A percentile compares a stretch with the other conserved stretches of the same genome.
phyloP scores from a whole-genome alignment of 2,888 invertebrate genomes.

The Caenorhabditis doughertyi region DNA sequence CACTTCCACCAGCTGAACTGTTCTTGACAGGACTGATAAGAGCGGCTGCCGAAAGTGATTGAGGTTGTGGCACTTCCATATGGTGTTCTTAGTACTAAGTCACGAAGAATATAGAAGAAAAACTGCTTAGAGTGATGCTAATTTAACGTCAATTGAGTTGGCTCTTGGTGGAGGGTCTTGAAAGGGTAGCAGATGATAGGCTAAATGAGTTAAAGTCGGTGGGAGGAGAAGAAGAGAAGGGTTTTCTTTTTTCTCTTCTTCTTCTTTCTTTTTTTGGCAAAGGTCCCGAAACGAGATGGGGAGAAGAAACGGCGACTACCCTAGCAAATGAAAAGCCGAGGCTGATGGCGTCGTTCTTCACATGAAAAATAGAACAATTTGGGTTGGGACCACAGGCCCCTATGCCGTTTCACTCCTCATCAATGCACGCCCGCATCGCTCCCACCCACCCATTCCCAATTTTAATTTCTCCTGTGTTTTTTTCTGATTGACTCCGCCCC shows the following conservation, averaged over 20 bases:
- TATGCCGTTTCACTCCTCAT: constrained; percentile 59
- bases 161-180: constrained; percentile 30
- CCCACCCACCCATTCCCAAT: constrained; percentile 42
- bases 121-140: background rate
- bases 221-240: constrained; percentile 2
- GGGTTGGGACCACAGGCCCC: constrained; percentile 44
- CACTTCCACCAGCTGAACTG: constrained; percentile 13
- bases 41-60: constrained; percentile 44
- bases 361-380: constrained; percentile 64
- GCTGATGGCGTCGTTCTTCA: constrained; percentile 62
- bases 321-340: constrained; percentile 58
- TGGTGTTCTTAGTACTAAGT: background rate
- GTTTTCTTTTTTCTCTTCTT: constrained; percentile 20
- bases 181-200: constrained; percentile 54
- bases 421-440: constrained; percentile 43
- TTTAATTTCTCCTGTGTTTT: constrained; percentile 31
- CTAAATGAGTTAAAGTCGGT: constrained; percentile 55
- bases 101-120: background rate
- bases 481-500: constrained; percentile 36
- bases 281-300: constrained; percentile 33
- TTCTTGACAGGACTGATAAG: constrained; percentile 61
- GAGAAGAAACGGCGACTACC: constrained; percentile 38
- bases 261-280: constrained; percentile 12
- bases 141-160: constrained; percentile 19
- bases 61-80: constrained; percentile 44